These are phyloP conservation scores for Mactromeris polynyma DNA, from an alignment of 2,888 invertebrate species.

Conservation along the genomic window DNA sequence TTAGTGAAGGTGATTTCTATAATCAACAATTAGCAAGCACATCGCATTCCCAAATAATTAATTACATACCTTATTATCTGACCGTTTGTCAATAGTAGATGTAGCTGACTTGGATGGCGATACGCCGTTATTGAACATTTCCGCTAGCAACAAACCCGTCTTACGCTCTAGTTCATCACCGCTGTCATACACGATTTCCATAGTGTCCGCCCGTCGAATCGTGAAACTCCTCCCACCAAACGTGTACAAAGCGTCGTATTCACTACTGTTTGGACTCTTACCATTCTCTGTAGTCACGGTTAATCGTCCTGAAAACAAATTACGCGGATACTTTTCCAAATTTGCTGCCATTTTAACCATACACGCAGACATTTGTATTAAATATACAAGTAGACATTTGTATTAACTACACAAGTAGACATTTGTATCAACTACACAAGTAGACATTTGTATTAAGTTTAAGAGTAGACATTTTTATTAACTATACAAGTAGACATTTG, in stretches of 20 bases:
- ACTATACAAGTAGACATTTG: too few relatives aligned
- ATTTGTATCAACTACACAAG: too few relatives aligned
- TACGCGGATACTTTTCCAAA: too few relatives aligned
- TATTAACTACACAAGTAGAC: too few relatives aligned
- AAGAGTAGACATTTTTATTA: too few relatives aligned
- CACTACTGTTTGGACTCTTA: slow-evolving; percentile 48
- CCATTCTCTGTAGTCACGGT: slow-evolving; percentile 70
- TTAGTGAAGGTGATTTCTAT: too few relatives aligned
- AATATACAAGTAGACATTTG: too few relatives aligned
- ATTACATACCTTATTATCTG: slow-evolving; percentile 74
- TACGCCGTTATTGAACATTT: slow-evolving; percentile 72
- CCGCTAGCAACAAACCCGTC: slow-evolving; percentile 44
- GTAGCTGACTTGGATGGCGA: background rate
- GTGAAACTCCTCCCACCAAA: slow-evolving; percentile 76
- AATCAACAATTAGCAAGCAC: too few relatives aligned
- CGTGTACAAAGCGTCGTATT: slow-evolving; percentile 69
- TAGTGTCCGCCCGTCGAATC: slow-evolving; percentile 66
- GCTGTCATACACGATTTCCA: slow-evolving; percentile 73
- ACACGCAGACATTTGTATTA: too few relatives aligned
- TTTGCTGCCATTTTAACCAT: too few relatives aligned
- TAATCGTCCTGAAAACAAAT: slow-evolving; percentile 67
- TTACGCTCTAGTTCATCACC: slow-evolving; percentile 62
- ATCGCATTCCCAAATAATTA: background rate
- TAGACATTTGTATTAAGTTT: too few relatives aligned
- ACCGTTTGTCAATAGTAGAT: slow-evolving; percentile 67